Evolutionary conservation across 2,888 invertebrate genomes (phyloP), one percentile per base, ranked within the genome.

Genomic region (Athetis lepigone): DNA sequence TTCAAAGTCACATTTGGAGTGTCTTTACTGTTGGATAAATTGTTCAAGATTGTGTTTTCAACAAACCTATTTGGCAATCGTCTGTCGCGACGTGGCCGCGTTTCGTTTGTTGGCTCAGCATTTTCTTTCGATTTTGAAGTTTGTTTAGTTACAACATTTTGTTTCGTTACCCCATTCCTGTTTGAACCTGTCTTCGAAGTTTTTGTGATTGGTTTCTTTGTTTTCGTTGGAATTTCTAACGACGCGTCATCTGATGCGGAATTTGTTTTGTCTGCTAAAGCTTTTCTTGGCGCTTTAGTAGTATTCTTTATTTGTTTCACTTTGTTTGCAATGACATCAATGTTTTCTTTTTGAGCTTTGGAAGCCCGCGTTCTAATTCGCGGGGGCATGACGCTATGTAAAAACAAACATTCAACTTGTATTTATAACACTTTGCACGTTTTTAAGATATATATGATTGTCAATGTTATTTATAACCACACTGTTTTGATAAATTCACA

Each of bases 261-360:
- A 70, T 93, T 94, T 0, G 93, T 94, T 86, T 92, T 93, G 69
- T 94, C 93, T 1, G 89, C 88, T 70, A 94, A 83, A 52, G 88
- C 89, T 79, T 89, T 92, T 61, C 92, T 82, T 13, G 79, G 66
- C 3, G 78, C 60, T 69, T 88, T 91, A 2, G 73, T 56, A 11
- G 61, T 63, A 70, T 85, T 89, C 42, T 55, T 72, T 49, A 57
- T 21, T 43, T 52, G 29, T 76, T 85, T 89, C 8, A 55, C n/a
- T 36, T 83, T 88, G 66, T 82, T 86, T 51, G 67, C 70, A 13
- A 68, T 67, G 13, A 74, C 77, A 50, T 79, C 79, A 60, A 85
- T 75, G 68, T 92, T 93, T 87, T 93, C 93, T 73, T 92, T 93
- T 11, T 82, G 79, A 68, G 81, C 77, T 86, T 89, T 93, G 8